Evolutionary conservation across 1,140 invertebrate species (phyloP).

Genomic region (Phocides pigmalion): DNA sequence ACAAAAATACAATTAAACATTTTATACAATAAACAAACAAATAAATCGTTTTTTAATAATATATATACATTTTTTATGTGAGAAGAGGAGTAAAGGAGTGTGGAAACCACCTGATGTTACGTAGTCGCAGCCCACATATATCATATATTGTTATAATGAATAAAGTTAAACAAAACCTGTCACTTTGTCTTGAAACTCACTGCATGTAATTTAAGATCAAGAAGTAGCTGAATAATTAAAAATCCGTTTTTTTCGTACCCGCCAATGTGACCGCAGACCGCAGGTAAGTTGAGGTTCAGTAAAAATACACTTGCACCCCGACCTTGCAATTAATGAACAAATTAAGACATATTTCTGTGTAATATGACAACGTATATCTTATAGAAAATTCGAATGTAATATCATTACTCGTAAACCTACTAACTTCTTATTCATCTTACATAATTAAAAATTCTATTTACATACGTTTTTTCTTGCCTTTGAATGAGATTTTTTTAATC

Average conservation of each 20-base stretch:
- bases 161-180: no score
- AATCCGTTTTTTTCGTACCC: background rate
- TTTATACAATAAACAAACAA: no score
- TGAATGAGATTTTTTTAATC: background rate
- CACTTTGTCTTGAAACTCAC: background rate
- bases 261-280: background rate
- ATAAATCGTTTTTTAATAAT: no score
- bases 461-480: background rate
- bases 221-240: background rate
- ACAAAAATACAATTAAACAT: no score
- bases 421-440: background rate
- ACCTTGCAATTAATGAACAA: conserved; percentile 40
- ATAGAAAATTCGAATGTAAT: conserved; percentile 16
- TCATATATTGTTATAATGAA: no score
- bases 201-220: background rate
- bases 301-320: conserved; percentile 45
- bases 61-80: no score
- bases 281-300: conserved; percentile 22
- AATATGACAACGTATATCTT: conserved; percentile 31
- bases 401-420: background rate
- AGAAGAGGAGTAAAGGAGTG: no score
- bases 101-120: no score
- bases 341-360: conserved; percentile 42
- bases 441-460: background rate
- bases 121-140: no score